phyloP scores from a whole-genome alignment of 2,888 invertebrate genomes.

The Drosophila parthenogenetica region DNA sequence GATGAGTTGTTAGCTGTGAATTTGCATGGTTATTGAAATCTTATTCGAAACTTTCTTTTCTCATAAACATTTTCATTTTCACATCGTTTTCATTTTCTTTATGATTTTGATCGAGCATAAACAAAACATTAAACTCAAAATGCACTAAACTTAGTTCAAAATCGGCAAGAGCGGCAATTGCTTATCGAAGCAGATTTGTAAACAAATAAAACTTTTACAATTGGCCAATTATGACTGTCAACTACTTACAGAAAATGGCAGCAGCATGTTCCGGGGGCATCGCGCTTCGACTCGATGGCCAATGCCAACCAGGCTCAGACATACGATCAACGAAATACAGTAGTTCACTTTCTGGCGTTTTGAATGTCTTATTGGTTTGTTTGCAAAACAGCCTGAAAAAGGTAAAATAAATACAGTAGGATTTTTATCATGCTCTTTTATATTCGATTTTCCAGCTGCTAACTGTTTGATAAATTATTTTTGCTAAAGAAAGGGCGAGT shows the following conservation, averaged over 20 bases:
- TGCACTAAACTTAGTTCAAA: slow-evolving; percentile 47
- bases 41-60: slow-evolving; percentile 43
- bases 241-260: slow-evolving; percentile 85
- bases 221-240: background rate
- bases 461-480: no score
- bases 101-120: slow-evolving; percentile 38
- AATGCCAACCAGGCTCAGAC: slow-evolving; percentile 93
- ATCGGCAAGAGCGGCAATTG: slow-evolving; percentile 38
- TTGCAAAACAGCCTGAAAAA: slow-evolving; percentile 90
- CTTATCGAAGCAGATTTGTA: slow-evolving; percentile 33
- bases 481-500: no score
- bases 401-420: background rate
- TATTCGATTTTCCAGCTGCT: no score
- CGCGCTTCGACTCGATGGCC: slow-evolving; percentile 90
- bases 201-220: slow-evolving; percentile 10
- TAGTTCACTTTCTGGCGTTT: slow-evolving; percentile 91
- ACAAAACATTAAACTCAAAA: slow-evolving; percentile 46
- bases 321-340: slow-evolving; percentile 92
- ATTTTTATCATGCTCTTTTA: no score
- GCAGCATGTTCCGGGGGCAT: slow-evolving; percentile 88
- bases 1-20: slow-evolving; percentile 87
- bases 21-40: slow-evolving; percentile 83
- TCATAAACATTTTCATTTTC: slow-evolving; percentile 21
- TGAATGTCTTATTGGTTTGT: slow-evolving; percentile 89
- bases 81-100: background rate